Evolutionary conservation across 2,888 invertebrate genomes (phyloP).

Genomic region (Augochlorella aurata): DNA sequence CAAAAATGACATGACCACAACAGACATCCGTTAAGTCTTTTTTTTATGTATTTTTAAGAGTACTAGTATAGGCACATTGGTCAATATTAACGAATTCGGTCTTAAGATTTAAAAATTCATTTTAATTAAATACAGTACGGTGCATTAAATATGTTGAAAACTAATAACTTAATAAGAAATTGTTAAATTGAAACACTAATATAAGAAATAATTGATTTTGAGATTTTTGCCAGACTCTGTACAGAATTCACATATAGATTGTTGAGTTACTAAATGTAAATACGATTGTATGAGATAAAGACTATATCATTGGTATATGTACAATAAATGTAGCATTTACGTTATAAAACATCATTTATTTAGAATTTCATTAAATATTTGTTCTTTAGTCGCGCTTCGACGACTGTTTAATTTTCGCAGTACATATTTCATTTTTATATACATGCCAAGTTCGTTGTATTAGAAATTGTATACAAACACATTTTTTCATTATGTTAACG

Average conservation of each 20-base stretch:
- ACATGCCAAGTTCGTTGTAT: conserved; percentile 16
- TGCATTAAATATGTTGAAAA: conserved; percentile 24
- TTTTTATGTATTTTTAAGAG: conserved; percentile 34
- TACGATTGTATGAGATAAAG: conserved; percentile 29
- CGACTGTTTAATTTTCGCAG: not conserved
- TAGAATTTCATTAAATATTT: conserved; percentile 6
- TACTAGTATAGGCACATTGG: conserved; percentile 11
- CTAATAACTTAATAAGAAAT: conserved; percentile 11
- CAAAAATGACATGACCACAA: conserved; percentile 9
- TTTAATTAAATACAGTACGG: conserved; percentile 11
- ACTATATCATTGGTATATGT: conserved; percentile 21
- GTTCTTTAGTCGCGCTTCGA: conserved; percentile 3
- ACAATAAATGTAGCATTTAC: conserved; percentile 21
- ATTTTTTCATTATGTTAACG: conserved; percentile 21
- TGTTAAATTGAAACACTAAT: not conserved
- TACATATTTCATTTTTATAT: conserved; percentile 23
- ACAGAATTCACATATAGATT: conserved; percentile 7
- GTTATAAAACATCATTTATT: conserved; percentile 24
- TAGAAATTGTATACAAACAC: conserved; percentile 24
- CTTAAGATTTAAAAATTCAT: conserved; percentile 12
- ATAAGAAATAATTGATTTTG: conserved; percentile 8
- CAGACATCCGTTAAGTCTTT: conserved; percentile 21
- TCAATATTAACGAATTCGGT: conserved; percentile 17
- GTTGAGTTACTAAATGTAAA: conserved; percentile 28
- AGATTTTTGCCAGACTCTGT: conserved; percentile 21